Evolutionary conservation across 2,113 vertebrate genomes (phyloP), one percentile per base, ranked within the genome.

Genomic region (Sebastes fasciatus): DNA sequence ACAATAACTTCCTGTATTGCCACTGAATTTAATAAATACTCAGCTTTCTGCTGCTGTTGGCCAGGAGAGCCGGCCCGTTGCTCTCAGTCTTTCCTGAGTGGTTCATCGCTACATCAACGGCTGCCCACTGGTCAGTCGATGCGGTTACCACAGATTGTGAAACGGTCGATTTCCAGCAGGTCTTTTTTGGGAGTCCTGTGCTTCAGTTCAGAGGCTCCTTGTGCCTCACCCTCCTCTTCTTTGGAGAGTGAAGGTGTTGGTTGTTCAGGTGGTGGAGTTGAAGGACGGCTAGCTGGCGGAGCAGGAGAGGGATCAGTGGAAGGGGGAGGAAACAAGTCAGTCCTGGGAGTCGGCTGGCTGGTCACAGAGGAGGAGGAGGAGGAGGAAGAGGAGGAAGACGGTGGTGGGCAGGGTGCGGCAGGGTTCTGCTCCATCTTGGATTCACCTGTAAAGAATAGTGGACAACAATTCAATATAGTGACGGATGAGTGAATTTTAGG

Each of bases 141-240:
- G 70, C 97, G 96, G 94, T 98, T 99, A 64, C 98, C 98, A 61
- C 97, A 99, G 90, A 99, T 97, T 21, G 97, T 99, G 94, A 99
- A 99, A 91, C 97, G 97, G 95, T 99, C 98, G 87, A 99, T 97
- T 90, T 99, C 98, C 92, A 99, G 78, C 91, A 99, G 95, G 87
- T 99, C 98, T 91, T 98, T 97, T 73, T 98, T 97, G 60, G 95
- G 92, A 84, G 96, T 94, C 92, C 95, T 95, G 86, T 95, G 96
- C 91, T 97, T 97, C 61, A 96, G 89, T 65, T 97, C 97, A 1
- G 96, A 92, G 86, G 84, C 93, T 26, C 94, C 96, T 61, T 95
- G 89, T 1, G 23, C 88, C 54, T 94, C 91, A 70, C 92, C 96
- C 83, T 96, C 97, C 80, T 97, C 97, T 13, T 96, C 96, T 23